These are phyloP conservation scores for Trochalopteron elliotii DNA, from an alignment of 2,113 vertebrate genomes.

Conservation along the genomic window DNA sequence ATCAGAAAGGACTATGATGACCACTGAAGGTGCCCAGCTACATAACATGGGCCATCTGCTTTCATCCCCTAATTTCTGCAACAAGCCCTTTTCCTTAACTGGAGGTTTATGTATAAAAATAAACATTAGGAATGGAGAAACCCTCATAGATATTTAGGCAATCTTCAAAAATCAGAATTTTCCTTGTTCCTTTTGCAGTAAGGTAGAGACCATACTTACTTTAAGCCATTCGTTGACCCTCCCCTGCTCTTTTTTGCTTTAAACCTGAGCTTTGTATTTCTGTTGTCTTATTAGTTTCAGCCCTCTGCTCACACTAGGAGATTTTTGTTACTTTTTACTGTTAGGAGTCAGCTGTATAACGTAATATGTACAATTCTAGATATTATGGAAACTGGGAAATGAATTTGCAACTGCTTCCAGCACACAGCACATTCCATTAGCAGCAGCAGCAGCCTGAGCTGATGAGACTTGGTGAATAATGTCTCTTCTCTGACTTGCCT, in stretches of 20 bases:
- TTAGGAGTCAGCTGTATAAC: not conserved
- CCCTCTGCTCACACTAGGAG: not conserved
- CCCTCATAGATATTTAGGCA: not conserved
- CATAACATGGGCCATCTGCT: fast-evolving
- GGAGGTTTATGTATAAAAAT: not conserved
- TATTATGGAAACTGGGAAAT: not conserved
- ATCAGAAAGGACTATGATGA: not conserved
- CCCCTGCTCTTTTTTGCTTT: not conserved
- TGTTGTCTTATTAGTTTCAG: not conserved
- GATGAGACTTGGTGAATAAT: not conserved
- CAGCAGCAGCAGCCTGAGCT: not conserved
- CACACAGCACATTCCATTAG: not conserved
- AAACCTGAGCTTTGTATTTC: not conserved
- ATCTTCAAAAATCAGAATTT: not conserved
- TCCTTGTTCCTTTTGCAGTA: not conserved
- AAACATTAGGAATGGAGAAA: not conserved
- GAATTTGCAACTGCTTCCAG: not conserved
- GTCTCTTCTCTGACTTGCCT: not conserved
- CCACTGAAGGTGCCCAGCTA: not conserved
- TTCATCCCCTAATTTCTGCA: not conserved
- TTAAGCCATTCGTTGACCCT: not conserved
- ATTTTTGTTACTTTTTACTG: not conserved
- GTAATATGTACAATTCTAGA: not conserved
- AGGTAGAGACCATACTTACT: not conserved
- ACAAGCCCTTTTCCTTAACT: not conserved